Evolutionary conservation across 2,888 invertebrate species (phyloP), one percentile per base, ranked within the genome.

Genomic region (Oscheius sp.): DNA sequence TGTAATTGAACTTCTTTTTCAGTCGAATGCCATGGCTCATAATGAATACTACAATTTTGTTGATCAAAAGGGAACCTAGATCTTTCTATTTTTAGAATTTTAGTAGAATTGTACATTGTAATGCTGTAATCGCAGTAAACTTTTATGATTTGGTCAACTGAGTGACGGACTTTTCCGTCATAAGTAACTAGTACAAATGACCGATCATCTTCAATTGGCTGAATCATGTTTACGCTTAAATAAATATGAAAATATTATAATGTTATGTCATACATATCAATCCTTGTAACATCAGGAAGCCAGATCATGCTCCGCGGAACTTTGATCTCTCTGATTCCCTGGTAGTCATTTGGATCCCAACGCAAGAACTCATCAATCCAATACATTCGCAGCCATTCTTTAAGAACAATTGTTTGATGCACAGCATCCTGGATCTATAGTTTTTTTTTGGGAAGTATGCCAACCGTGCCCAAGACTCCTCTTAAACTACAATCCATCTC

Each of bases 371-470:
- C 64, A 23, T 64, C 64, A 10, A n/a, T 27, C 64, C 64, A 64
- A 34, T 48, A 64, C 64, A 64, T 64, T 37, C 64, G n/a, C 17
- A 64, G 34, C 64, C 64, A 64, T 17, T 64, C 64, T 50, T 64
- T 46, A 25, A 64, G 2, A 12, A 48, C 48, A 25, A 64, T 50
- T 31, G 45, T 45, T 34, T 64, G 64, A 17, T 64, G 48, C 1
- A 64, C 64, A 1, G 64, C 64, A 17, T 64, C 64, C 64, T 64
- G 23, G 27, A 64, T 5, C 4, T 8, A n/a, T 6, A 31, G 5
- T 37, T 34, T 6, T 10, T 6, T n/a, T 33, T 6, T 15, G 3
- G 12, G 15, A 15, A 61, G 23, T 17, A 63, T 4, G 6, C 48
- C n/a, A 6, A 64, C 64, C 0, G 64, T 64, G 4, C 48, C 48